Conservation (phyloP, 1,140 invertebrate species). For the Carcinoscorpius rotundicauda region DNA sequence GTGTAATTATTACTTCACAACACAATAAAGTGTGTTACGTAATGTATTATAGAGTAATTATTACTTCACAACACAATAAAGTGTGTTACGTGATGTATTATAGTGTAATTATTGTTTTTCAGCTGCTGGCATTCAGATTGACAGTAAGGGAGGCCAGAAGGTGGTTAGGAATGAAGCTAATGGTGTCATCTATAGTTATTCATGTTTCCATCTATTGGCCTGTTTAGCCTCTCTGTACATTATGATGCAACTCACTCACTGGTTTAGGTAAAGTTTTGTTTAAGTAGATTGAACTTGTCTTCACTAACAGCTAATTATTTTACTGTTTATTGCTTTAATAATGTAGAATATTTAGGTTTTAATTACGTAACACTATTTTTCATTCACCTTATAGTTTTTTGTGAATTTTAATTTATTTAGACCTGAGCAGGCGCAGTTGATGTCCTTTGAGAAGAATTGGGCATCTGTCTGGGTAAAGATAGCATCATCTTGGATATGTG, state of each 20-base stretch:
- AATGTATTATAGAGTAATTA: too few species aligned
- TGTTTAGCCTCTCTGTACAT: conserved; percentile 35
- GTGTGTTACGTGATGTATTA: too few species aligned
- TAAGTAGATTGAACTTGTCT: not conserved
- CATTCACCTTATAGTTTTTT: too few species aligned
- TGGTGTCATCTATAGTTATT: conserved; percentile 34
- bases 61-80: too few species aligned
- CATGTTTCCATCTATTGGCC: conserved; percentile 37
- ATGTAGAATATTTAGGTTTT: too few species aligned
- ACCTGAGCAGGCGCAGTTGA: conserved; percentile 23
- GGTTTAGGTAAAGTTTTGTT: conserved; percentile 33
- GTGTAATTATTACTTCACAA: not conserved
- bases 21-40: too few species aligned
- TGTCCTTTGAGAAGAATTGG: conserved; percentile 26
- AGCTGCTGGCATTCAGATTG: conserved; percentile 12
- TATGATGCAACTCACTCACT: conserved; percentile 41
- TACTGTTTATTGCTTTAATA: too few species aligned
- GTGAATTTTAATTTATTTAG: conserved; percentile 7
- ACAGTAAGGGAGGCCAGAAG: conserved; percentile 31
- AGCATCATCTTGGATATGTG: conserved; percentile 26
- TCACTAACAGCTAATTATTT: too few species aligned
- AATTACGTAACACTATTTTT: too few species aligned
- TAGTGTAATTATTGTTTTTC: not conserved
- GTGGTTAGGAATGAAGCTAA: conserved; percentile 34
- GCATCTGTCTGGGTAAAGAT: conserved; percentile 29